A percentile compares a stretch with the other conserved stretches of the same genome.
Evolutionary conservation across 1,140 invertebrate species (phyloP).

Genomic region (Bombus confusus): DNA sequence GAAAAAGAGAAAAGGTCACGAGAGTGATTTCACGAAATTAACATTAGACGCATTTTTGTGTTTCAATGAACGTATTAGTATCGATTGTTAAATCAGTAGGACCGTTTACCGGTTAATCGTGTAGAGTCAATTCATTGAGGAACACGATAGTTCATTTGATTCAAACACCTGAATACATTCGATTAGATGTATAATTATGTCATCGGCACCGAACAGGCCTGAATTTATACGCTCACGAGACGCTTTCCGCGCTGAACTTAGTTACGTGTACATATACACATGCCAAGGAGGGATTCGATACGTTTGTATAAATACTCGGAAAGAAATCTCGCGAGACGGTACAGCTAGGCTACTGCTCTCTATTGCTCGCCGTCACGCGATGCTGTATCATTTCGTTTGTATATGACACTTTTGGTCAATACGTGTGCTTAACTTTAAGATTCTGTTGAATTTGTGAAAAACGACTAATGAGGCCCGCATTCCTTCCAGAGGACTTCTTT

Average conservation of each 20-base stretch:
- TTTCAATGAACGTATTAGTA: not conserved
- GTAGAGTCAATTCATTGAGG: not conserved
- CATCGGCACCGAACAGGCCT: not conserved
- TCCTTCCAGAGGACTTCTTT: no score
- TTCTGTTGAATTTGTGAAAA: no score
- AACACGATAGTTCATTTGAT: not conserved
- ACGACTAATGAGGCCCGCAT: no score
- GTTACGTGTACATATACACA: not conserved
- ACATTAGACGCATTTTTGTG: not conserved
- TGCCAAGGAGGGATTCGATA: not conserved
- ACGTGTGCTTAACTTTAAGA: no score
- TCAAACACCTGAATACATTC: not conserved
- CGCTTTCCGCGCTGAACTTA: slow-evolving; percentile 16
- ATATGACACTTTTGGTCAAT: no score
- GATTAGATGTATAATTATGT: slow-evolving; percentile 19
- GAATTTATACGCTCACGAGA: not conserved
- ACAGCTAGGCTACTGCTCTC: no score
- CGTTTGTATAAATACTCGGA: not conserved
- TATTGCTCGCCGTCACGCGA: no score
- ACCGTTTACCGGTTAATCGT: not conserved
- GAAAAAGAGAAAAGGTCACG: no score
- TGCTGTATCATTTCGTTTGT: no score
- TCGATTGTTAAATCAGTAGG: not conserved
- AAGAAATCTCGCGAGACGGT: no score
- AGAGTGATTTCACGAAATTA: not conserved